Evolutionary conservation across 2,888 invertebrate genomes (phyloP), one percentile per base, ranked within the genome.

Genomic region (Hymenopus coronatus): DNA sequence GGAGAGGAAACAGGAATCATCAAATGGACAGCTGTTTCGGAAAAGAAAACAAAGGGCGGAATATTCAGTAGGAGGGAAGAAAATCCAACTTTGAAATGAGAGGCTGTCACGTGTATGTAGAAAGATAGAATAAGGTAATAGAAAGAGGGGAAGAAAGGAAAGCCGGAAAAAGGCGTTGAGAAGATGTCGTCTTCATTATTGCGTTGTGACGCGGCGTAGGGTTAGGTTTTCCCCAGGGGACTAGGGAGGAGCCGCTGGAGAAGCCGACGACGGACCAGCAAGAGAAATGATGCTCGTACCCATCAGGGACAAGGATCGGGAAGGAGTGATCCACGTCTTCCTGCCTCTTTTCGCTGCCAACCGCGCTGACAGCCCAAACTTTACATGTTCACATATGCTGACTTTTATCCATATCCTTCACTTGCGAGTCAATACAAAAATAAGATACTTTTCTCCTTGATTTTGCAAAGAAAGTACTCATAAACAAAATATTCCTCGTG

Each of bases 301-400:
- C 87, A 87, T 87, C 87, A 87, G 87, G 87, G 87, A 87, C 87
- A 82, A 87, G 54, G 54, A 33, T 40, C 87, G 30, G 82, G 28
- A 82, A 40, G 87, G 87, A 82, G 82, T 87, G 87, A 87, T 87
- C 87, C 87, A 87, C 87, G 82, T 87, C 87, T 87, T 87, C 87
- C 82, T 87, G 87, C 82, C 54, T 54, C 54, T 54, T 54, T 54
- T 54, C 20, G 54, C 15, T 54, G 54, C 54, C 54, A 70, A 70
- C 54, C 54, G 20, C 20, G 54, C 54, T 70, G 54, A 70, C 54
- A 70, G 0, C 54, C 54, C 20, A 70, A 70, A 15, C 54, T 70
- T 40, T 12, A 40, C 40, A 40, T 40, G 40, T 40, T 40, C 40
- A 12, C 40, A 40, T 40, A 40, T 40, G 40, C 40, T 40, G 40